phyloP scores from a whole-genome alignment of 2,888 invertebrate species.

The Neria commutata region DNA sequence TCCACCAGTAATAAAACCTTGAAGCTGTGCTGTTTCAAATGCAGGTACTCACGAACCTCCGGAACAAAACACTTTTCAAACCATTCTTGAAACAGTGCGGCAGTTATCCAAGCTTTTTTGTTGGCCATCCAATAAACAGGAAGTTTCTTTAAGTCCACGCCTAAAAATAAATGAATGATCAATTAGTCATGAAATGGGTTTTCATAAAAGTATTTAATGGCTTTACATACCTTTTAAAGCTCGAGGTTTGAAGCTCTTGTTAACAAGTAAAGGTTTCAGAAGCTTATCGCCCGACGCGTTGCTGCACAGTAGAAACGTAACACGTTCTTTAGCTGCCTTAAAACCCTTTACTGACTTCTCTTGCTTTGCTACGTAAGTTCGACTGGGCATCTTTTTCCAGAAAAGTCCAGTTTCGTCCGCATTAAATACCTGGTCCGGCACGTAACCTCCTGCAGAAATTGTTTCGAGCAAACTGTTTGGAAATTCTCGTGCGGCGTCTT shows the following conservation, averaged over 20 bases:
- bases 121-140: neutral
- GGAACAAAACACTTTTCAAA: neutral
- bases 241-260: conserved; percentile 44
- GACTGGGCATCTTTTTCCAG: conserved; percentile 42
- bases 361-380: conserved; percentile 26
- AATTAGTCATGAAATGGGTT: neutral
- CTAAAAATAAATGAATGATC: neutral
- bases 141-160: neutral
- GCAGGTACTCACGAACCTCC: neutral
- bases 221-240: conserved; percentile 38
- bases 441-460: conserved; percentile 23
- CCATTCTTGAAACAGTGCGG: neutral
- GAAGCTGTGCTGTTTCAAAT: neutral
- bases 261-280: conserved; percentile 47
- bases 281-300: conserved; percentile 47
- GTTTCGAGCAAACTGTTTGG: neutral
- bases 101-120: neutral
- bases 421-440: conserved; percentile 34
- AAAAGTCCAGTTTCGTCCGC: conserved; percentile 36
- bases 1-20: neutral
- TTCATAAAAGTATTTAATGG: conserved; percentile 10
- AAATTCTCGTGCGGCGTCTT: conserved; percentile 22
- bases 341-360: conserved; percentile 27
- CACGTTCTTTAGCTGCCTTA: conserved; percentile 36
- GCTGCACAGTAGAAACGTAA: conserved; percentile 40